These are phyloP conservation scores for Formica exsecta DNA, from an alignment of 1,140 invertebrate genomes.

Conservation along the genomic window DNA sequence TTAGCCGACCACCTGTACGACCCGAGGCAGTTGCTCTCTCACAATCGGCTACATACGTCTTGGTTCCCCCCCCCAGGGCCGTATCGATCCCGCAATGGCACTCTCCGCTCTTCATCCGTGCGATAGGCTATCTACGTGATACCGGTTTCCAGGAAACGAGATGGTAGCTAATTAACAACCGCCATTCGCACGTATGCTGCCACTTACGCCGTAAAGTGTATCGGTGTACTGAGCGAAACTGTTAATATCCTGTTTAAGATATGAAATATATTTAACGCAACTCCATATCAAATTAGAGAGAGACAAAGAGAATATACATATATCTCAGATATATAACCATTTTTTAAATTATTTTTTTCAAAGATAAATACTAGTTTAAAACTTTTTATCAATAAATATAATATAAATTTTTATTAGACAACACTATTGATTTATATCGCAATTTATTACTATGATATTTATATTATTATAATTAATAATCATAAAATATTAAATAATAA, in stretches of 20 bases:
- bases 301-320: no score
- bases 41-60: conserved; percentile 68
- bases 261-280: not conserved
- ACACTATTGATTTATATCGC: no score
- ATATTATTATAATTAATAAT: no score
- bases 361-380: no score
- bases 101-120: conserved; percentile 5
- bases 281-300: not conserved
- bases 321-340: no score
- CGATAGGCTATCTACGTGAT: conserved; percentile 12
- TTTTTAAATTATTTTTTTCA: no score
- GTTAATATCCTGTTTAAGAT: conserved; percentile 27
- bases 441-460: no score
- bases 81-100: conserved; percentile 62
- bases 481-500: not conserved
- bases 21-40: conserved; percentile 73
- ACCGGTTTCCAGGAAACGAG: conserved; percentile 49
- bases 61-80: conserved; percentile 43
- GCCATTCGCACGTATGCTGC: conserved; percentile 21
- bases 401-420: no score
- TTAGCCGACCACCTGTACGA: conserved; percentile 79
- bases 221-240: not conserved
- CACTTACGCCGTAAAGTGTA: conserved; percentile 7
- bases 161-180: conserved; percentile 42
- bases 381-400: not conserved